Evolutionary conservation across 2,113 vertebrate genomes (phyloP), one percentile per base, ranked within the genome.

Genomic region (Dendropsophus ebraccatus): DNA sequence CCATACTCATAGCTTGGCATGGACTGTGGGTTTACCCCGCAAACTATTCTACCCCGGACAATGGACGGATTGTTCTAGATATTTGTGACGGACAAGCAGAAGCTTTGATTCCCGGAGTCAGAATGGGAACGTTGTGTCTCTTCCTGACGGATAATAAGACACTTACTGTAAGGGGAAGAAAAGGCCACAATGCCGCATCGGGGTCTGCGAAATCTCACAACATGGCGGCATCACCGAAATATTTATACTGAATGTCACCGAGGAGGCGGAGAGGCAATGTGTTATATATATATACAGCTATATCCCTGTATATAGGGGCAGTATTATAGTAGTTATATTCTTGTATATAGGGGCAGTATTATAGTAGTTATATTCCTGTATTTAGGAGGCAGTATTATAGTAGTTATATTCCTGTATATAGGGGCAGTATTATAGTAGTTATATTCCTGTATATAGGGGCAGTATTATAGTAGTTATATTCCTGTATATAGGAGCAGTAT

Each of bases 131-230:
- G 45, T 30, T 83, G 82, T 75, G 35, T 41, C 23, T 47, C 70
- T 28, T 76, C 82, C 54, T 32, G 70, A 47, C 32, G 3, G n/a
- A 50, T 70, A 70, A 75, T 73, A 75, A 84, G 32, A n/a, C 50
- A 10, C n/a, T 84, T 76, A 84, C 82, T 74, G 82, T 75, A 84
- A 45, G 30, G 69, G 54, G 14, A 25, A 60, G n/a, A 49, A 75
- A 62, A 50, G 50, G 54, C 35, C 58, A 54, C 19, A 23, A 14
- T 72, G 4, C 32, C 14, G 37, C 30, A 4, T 2, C 6, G 72
- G 35, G 82, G 37, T 84, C 82, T 84, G 82, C 23, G 8, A 75
- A 84, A 76, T 60, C n/a, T 84, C 82, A 75, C 10, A 28, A 8
- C 23, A 45, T 41, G 32, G 5, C n/a, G 19, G 25, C 47, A 30